phyloP scores from a whole-genome alignment of 1,140 invertebrate genomes.

The Neodiprion fabricii region DNA sequence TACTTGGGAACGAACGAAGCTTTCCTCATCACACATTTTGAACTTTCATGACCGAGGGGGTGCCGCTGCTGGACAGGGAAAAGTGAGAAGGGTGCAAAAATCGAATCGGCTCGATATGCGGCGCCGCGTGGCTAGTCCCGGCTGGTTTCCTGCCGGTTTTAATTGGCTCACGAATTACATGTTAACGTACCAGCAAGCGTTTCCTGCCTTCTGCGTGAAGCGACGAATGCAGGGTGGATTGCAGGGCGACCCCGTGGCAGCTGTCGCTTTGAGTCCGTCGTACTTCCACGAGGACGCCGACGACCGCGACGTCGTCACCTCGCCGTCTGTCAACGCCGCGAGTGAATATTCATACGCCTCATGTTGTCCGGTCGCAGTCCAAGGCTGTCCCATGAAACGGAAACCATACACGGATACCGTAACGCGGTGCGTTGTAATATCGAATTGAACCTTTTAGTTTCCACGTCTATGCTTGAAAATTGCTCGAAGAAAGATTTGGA shows the following conservation, averaged over 20 bases:
- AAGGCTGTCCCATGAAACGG: conserved; percentile 33
- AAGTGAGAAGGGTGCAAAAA: not conserved
- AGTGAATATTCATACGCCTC: not conserved
- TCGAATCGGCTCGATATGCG: not conserved
- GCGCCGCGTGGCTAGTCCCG: not conserved
- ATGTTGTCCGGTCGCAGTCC: too few relatives aligned
- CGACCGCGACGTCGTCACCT: not conserved
- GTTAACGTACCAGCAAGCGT: conserved; percentile 46
- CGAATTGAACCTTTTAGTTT: too few relatives aligned
- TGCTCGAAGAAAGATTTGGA: too few relatives aligned
- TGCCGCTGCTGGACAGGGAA: not conserved
- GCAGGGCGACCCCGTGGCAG: not conserved
- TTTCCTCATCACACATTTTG: too few relatives aligned
- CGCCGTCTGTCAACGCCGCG: not conserved
- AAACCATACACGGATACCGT: conserved; percentile 30
- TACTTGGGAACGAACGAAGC: too few relatives aligned
- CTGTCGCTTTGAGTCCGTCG: not conserved
- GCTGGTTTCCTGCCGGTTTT: conserved; percentile 45
- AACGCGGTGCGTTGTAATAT: conserved; percentile 20
- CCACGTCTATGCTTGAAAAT: too few relatives aligned
- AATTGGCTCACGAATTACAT: conserved; percentile 39
- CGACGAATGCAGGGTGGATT: conserved; percentile 31
- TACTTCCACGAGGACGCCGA: not conserved
- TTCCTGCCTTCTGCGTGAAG: conserved; percentile 49
- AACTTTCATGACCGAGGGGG: too few relatives aligned